Conservation (phyloP, 1,140 invertebrate genomes). For the Parapsyche elsis region DNA sequence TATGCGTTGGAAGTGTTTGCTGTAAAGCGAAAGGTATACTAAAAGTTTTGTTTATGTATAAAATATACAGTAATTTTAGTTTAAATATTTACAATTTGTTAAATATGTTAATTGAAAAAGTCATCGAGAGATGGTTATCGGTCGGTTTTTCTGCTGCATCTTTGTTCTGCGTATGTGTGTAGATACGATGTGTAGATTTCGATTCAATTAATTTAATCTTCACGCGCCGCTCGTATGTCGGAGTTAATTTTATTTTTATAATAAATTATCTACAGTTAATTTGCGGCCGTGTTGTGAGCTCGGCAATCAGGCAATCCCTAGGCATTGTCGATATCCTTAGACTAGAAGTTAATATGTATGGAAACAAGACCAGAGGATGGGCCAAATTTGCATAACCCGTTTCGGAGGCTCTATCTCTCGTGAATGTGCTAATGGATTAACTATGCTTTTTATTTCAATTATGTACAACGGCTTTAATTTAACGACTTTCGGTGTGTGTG, state of each 20-base stretch:
- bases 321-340: constrained; percentile 32
- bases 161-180: no score
- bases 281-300: background rate
- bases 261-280: background rate
- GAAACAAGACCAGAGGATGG: constrained; percentile 37
- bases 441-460: constrained; percentile 37
- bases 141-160: no score
- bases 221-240: background rate
- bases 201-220: no score
- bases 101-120: no score
- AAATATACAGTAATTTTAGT: no score
- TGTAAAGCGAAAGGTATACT: no score
- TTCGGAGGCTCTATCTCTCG: constrained; percentile 36
- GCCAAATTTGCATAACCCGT: constrained; percentile 50
- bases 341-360: constrained; percentile 51
- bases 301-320: constrained; percentile 31
- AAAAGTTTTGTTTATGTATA: no score
- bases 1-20: no score
- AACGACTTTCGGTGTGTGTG: constrained; percentile 14
- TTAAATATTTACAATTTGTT: no score
- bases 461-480: constrained; percentile 33
- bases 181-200: no score
- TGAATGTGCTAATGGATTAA: constrained; percentile 47
- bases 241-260: background rate
- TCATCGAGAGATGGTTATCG: no score